phyloP scores from a whole-genome alignment of 2,888 invertebrate genomes.

The Auanema freiburgensis region DNA sequence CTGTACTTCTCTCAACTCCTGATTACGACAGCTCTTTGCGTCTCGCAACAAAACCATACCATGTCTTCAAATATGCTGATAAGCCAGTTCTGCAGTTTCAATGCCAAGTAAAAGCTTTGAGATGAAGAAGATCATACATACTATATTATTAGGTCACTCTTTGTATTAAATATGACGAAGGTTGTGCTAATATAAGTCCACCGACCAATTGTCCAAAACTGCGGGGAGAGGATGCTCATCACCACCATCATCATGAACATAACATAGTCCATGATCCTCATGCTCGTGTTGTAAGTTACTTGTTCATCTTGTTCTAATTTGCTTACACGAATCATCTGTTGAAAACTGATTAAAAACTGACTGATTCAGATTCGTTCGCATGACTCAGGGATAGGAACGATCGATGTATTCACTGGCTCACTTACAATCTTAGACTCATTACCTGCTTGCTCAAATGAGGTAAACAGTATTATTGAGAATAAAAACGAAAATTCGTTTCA shows the following conservation, averaged over 20 bases:
- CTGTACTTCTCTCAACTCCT: constrained; percentile 60
- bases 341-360: constrained; percentile 7
- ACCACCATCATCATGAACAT: constrained; percentile 42
- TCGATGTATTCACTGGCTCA: constrained; percentile 60
- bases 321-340: not conserved
- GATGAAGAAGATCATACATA: not conserved
- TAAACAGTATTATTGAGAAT: not conserved
- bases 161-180: constrained; percentile 62
- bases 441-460: constrained; percentile 6
- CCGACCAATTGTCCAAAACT: constrained; percentile 56
- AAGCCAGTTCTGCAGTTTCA: constrained; percentile 62
- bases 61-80: constrained; percentile 65
- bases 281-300: constrained; percentile 9
- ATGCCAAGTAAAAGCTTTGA: constrained; percentile 50
- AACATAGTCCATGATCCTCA: constrained; percentile 19
- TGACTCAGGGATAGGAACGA: constrained; percentile 42
- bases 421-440: constrained; percentile 48
- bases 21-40: constrained; percentile 57
- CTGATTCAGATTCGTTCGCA: constrained; percentile 5
- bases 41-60: constrained; percentile 60
- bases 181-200: constrained; percentile 61
- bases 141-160: constrained; percentile 56
- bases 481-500: constrained; percentile 1
- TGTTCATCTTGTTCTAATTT: not conserved
- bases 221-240: constrained; percentile 35